Base-by-base conservation (phyloP, 1,140 invertebrate species). In the Cydia fagiglandana region DNA sequence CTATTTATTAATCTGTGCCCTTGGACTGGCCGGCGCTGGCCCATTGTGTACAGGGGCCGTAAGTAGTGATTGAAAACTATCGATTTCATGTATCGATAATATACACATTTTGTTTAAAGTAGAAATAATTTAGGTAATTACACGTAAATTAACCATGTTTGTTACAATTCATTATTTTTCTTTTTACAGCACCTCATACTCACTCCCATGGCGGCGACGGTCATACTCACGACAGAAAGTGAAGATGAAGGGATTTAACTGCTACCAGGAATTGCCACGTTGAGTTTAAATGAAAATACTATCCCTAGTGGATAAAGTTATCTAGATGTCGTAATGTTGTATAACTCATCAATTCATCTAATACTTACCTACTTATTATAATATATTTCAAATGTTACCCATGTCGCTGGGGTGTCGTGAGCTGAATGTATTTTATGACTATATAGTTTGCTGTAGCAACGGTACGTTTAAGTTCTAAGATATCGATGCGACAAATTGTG, bases 141-240 rank as follows among this genome's bases (percentile, higher is more conserved):
- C 45, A 15, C 7, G 38, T 64, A 38, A 77, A 15, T n/a, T 17
- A 56, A 13, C 9, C 24, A 64, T 64, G 2, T 66, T 74, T 34
- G 64, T 76, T 73, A 64, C 61, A 50, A 28, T 41, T 34, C 50
- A 45, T 68, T 17, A 47, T 56, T 50, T 76, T 78, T 82, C 79
- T 83, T 76, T 70, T 88, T 86, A 12, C 84, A 91, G 88, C 88
- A 73, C 79, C 86, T 0, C 88, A 85, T 66, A 79, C 47, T 20
- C 83, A 85, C 64, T 74, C 76, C 6, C 80, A 84, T 70, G 79
- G 79, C 28, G 78, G 78, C 41, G 81, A 83, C 74, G 80, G 78
- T 13, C 83, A 84, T 68, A 78, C 79, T 2, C 82, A 83, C 50
- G 80, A 85, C 70, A 75, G 56, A 24, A 61, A 56, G 74, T 38